phyloP scores from a whole-genome alignment of 2,888 invertebrate species.

The Maniola hyperantus region DNA sequence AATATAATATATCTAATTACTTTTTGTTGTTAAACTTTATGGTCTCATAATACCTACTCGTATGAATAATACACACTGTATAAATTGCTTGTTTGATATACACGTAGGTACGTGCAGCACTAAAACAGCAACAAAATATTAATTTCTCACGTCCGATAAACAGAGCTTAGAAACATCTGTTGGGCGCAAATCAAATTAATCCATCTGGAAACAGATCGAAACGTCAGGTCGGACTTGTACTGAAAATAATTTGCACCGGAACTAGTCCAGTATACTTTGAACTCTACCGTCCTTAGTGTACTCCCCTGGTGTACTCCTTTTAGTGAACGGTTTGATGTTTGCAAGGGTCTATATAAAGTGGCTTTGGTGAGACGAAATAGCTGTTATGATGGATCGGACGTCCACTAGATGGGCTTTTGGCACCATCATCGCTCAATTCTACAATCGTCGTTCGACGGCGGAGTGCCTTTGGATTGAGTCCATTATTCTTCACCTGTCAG shows the following conservation, averaged over 20 bases:
- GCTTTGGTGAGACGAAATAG: slow-evolving; percentile 56
- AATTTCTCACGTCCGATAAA: slow-evolving; percentile 48
- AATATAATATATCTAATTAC: neutral
- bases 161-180: slow-evolving; percentile 69
- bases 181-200: slow-evolving; percentile 79
- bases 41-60: neutral
- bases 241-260: slow-evolving; percentile 75
- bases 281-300: slow-evolving; percentile 34
- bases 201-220: slow-evolving; percentile 81
- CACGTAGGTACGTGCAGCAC: slow-evolving; percentile 11
- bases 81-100: neutral
- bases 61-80: slow-evolving; percentile 2
- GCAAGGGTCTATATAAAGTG: slow-evolving; percentile 49
- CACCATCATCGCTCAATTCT: slow-evolving; percentile 76
- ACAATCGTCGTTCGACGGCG: slow-evolving; percentile 71
- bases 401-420: slow-evolving; percentile 73
- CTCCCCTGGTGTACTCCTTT: slow-evolving; percentile 26
- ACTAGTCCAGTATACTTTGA: slow-evolving; percentile 50
- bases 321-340: slow-evolving; percentile 29
- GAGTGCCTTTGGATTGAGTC: slow-evolving; percentile 66
- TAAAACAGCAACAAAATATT: slow-evolving; percentile 41
- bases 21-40: neutral
- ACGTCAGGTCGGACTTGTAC: slow-evolving; percentile 74
- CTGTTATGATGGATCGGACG: slow-evolving; percentile 74
- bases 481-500: slow-evolving; percentile 65